phyloP scores from a whole-genome alignment of 2,113 vertebrate genomes.

The Falcunculus frontatus region DNA sequence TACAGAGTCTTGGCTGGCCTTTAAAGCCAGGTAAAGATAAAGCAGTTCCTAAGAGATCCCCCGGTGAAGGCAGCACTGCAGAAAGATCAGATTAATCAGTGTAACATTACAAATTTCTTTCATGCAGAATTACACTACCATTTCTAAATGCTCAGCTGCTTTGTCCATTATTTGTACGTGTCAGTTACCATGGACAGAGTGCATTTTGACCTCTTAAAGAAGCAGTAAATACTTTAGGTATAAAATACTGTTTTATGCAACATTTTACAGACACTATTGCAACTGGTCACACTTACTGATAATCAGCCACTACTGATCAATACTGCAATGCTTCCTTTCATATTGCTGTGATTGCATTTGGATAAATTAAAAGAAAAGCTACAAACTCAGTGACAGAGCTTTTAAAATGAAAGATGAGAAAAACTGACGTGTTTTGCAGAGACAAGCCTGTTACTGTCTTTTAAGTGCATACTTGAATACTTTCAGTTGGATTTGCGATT shows the following conservation, averaged over 20 bases:
- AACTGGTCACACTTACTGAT: background rate
- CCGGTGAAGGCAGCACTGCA: background rate
- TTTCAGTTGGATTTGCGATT: background rate
- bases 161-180: background rate
- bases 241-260: background rate
- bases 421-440: background rate
- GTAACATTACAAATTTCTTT: background rate
- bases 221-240: background rate
- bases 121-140: background rate
- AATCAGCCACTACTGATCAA: background rate
- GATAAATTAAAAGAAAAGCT: background rate
- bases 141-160: background rate
- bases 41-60: background rate
- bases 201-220: background rate
- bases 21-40: background rate
- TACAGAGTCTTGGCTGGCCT: background rate
- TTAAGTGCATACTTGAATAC: background rate
- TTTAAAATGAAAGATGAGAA: background rate
- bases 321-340: background rate
- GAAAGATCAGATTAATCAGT: background rate
- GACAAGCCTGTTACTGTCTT: background rate
- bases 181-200: background rate
- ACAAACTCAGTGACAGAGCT: background rate
- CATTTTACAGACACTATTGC: background rate
- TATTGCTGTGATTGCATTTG: background rate